Evolutionary conservation across 2,888 invertebrate genomes (phyloP).

Genomic region (Tineola bisselliella): DNA sequence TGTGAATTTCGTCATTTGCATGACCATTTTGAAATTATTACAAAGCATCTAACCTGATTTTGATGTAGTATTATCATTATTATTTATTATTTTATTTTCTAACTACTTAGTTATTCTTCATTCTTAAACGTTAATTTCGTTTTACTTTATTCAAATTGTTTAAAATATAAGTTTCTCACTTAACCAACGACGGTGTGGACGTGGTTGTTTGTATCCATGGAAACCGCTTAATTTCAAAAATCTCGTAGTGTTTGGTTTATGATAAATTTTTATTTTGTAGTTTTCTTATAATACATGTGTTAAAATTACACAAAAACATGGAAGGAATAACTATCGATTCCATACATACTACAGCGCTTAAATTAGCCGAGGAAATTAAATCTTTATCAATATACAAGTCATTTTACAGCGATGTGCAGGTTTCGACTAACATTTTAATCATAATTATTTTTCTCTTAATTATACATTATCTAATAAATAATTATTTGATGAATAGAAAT

Average conservation of each 20-base stretch:
- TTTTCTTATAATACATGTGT: neutral
- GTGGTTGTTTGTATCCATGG: neutral
- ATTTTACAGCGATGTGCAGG: conserved; percentile 83
- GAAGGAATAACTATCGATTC: conserved; percentile 68
- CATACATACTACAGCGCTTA: conserved; percentile 79
- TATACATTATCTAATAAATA: neutral
- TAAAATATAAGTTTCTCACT: no score
- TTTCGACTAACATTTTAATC: conserved; percentile 26
- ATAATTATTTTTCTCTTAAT: neutral
- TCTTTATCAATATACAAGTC: conserved; percentile 78
- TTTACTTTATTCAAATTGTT: no score
- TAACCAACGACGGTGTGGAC: neutral
- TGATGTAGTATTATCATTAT: no score
- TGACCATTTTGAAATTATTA: no score
- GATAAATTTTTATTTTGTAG: neutral
- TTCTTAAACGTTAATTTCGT: no score
- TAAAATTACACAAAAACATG: conserved; percentile 31
- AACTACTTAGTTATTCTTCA: no score
- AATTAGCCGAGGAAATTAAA: conserved; percentile 83
- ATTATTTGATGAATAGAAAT: conserved; percentile 62
- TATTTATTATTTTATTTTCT: no score
- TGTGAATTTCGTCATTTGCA: no score
- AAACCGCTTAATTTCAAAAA: neutral
- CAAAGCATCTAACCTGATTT: no score
- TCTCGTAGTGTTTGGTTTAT: neutral